phyloP scores from a whole-genome alignment of 2,797 vertebrate species.

The Tympanoctomys barrerae region DNA sequence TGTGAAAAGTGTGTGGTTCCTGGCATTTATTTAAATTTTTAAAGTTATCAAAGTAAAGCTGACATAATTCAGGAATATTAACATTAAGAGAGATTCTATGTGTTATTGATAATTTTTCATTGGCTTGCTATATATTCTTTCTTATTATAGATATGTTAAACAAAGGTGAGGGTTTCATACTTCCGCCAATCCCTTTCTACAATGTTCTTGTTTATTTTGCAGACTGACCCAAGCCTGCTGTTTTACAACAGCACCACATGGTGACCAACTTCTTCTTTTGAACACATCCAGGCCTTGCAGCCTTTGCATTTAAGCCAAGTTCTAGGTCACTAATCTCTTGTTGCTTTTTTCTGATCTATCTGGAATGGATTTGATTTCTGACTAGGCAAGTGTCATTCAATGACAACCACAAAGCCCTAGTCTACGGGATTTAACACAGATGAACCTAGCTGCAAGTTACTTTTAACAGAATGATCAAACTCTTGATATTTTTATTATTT shows the following conservation, averaged over 20 bases:
- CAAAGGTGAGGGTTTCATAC: neutral
- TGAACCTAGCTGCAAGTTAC: neutral
- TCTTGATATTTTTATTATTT: neutral
- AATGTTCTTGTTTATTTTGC: slow-evolving; percentile 32
- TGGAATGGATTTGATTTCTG: slow-evolving; percentile 85
- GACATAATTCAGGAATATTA: neutral
- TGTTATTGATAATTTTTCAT: neutral
- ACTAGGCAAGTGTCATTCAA: slow-evolving; percentile 83
- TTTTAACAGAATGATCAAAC: slow-evolving; percentile 36
- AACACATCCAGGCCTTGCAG: neutral
- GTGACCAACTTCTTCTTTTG: slow-evolving; percentile 27
- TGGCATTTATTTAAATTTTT: neutral
- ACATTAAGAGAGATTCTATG: slow-evolving; percentile 4
- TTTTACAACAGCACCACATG: slow-evolving; percentile 49
- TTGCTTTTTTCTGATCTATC: slow-evolving; percentile 85
- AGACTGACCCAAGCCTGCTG: neutral
- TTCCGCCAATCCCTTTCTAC: neutral
- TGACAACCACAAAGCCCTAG: slow-evolving; percentile 70
- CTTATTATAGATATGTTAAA: neutral
- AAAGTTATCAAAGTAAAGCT: neutral
- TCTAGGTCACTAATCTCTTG: slow-evolving; percentile 80
- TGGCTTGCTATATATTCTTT: slow-evolving; percentile 33
- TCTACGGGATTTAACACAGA: slow-evolving; percentile 39
- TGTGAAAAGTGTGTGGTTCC: neutral
- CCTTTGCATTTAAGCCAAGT: slow-evolving; percentile 76